These are phyloP conservation scores for Dipodomys ordii DNA, from an alignment of 2,113 vertebrate genomes.

Conservation along the genomic window DNA sequence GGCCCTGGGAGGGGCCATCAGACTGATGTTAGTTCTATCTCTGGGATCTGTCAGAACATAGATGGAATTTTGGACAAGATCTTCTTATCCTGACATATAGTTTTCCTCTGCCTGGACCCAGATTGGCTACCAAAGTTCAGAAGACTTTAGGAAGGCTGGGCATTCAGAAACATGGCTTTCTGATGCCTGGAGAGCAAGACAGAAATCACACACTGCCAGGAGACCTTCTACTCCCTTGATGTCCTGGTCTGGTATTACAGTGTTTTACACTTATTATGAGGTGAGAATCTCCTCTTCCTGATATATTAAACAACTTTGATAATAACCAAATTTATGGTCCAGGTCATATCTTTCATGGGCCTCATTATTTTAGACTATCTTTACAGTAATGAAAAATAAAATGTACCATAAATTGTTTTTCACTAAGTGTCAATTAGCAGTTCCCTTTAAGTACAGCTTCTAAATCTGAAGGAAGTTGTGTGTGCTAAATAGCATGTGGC, in stretches of 20 bases:
- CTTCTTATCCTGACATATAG: not conserved
- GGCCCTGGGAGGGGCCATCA: not conserved
- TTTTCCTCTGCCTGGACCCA: not conserved
- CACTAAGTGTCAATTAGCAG: conserved; percentile 65
- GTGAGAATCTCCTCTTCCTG: conserved; percentile 48
- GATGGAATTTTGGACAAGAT: not conserved
- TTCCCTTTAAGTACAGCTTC: conserved; percentile 33
- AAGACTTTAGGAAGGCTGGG: conserved; percentile 19
- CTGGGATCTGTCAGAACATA: not conserved
- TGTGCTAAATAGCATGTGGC: conserved; percentile 23
- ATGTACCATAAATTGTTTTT: conserved; percentile 72
- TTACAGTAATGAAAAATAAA: conserved; percentile 77
- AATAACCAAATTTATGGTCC: conserved; percentile 80
- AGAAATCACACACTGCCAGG: not conserved
- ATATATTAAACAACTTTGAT: conserved; percentile 80
- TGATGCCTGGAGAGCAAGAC: conserved; percentile 23
- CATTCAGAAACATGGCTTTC: conserved; percentile 70
- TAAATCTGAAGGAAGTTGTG: conserved; percentile 57
- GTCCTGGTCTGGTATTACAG: not conserved
- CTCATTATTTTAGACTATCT: conserved; percentile 80
- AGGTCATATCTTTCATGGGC: conserved; percentile 78
- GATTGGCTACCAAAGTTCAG: not conserved
- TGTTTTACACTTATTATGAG: conserved; percentile 64
- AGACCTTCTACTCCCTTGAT: not conserved
- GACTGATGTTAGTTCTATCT: not conserved